A percentile compares a stretch with the other conserved stretches of the same genome.
Evolutionary conservation across 2,888 invertebrate genomes (phyloP).

Genomic region (Drosophila prostipennis): DNA sequence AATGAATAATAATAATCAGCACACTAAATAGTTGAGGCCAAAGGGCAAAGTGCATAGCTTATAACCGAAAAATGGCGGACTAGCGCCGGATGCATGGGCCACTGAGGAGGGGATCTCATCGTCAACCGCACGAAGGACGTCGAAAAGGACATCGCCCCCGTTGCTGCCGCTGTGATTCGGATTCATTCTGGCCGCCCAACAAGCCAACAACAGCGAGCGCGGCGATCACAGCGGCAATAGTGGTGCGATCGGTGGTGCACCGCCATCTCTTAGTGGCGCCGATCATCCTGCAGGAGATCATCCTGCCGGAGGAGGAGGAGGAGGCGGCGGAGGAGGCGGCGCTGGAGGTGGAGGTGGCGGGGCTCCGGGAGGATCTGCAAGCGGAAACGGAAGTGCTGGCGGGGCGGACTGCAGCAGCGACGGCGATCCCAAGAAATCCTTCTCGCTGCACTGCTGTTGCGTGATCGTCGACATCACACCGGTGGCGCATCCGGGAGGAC

Average conservation of each 20-base stretch:
- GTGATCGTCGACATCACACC: conserved; percentile 85
- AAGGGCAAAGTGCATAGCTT: not conserved
- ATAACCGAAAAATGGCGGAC: conserved; percentile 25
- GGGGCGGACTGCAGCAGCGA: conserved; percentile 54
- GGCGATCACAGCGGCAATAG: conserved; percentile 81
- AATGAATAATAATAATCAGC: conserved; percentile 67
- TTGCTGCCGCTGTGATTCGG: conserved; percentile 76
- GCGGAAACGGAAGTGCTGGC: conserved; percentile 36
- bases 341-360: conserved; percentile 52
- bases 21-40: conserved; percentile 29
- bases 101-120: conserved; percentile 19
- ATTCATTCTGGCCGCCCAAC: conserved; percentile 85
- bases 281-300: conserved; percentile 9
- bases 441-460: conserved; percentile 85
- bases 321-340: conserved; percentile 55
- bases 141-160: conserved; percentile 8
- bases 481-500: conserved; percentile 83
- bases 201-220: conserved; percentile 81
- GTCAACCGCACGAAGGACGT: not conserved
- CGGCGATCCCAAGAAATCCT: conserved; percentile 84
- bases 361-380: conserved; percentile 15
- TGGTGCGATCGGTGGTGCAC: conserved; percentile 68
- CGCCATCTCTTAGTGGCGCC: conserved; percentile 55
- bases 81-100: conserved; percentile 56
- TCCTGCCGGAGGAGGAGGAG: conserved; percentile 11